Percentiles rank a stretch among this genome's conserved stretches.
phyloP scores from a whole-genome alignment of 2,113 vertebrate genomes.

The Sinosuthora webbiana region DNA sequence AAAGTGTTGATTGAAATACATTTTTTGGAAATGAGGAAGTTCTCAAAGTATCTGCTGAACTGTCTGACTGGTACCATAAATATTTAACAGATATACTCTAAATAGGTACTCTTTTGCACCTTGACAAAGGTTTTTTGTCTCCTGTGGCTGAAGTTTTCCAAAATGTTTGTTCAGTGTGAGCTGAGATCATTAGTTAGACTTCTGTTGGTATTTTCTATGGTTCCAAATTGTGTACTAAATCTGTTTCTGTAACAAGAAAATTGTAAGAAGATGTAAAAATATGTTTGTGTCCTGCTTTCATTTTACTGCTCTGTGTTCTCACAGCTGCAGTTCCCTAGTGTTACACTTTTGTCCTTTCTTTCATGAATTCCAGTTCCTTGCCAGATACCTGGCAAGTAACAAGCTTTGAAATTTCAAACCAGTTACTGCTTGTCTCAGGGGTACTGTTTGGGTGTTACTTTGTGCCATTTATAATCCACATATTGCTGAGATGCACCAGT shows the following conservation, averaged over 20 bases:
- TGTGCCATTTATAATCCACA: neutral
- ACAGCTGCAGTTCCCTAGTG: neutral
- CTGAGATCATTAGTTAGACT: neutral
- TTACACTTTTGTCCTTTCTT: neutral
- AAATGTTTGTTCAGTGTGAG: neutral
- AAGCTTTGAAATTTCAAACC: neutral
- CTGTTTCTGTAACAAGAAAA: neutral
- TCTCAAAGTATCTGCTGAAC: neutral
- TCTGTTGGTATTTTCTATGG: neutral
- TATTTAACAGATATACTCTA: neutral
- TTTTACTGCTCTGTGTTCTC: neutral
- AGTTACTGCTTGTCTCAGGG: neutral
- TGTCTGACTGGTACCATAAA: neutral
- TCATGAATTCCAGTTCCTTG: neutral
- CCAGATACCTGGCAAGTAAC: neutral
- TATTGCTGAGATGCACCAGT: neutral
- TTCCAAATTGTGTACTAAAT: neutral
- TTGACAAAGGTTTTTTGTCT: neutral
- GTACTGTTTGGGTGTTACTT: neutral
- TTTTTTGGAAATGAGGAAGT: neutral
- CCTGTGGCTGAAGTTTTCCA: neutral
- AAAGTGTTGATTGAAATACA: neutral
- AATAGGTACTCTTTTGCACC: neutral
- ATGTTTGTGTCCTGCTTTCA: neutral
- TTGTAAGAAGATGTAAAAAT: neutral